Conservation (phyloP, 2,888 invertebrate genomes). For the Steromphala cineraria region DNA sequence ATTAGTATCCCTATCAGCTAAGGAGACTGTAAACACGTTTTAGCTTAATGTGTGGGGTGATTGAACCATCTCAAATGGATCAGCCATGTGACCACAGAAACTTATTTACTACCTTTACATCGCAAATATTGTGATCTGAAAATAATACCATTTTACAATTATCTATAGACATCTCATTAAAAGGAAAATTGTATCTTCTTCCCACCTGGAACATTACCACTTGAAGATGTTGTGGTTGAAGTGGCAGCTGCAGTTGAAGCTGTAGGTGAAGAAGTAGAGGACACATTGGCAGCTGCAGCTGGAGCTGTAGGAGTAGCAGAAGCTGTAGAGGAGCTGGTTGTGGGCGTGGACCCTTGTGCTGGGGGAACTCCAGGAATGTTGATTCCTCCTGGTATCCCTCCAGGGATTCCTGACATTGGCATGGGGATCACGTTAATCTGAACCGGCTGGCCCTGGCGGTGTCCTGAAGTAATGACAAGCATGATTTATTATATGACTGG, state of each 20-base stretch:
- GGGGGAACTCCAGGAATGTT: not conserved
- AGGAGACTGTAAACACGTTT: too few species aligned
- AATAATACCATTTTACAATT: too few species aligned
- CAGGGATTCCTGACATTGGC: not conserved
- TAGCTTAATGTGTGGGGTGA: too few species aligned
- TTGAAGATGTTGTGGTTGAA: not conserved
- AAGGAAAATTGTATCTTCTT: not conserved
- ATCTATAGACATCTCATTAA: too few species aligned
- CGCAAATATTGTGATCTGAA: too few species aligned
- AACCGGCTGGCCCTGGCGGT: constrained; percentile 37
- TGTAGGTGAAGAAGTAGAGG: not conserved
- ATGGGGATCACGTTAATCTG: constrained; percentile 40
- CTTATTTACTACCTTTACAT: too few species aligned
- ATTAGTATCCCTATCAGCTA: too few species aligned
- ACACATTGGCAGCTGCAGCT: not conserved
- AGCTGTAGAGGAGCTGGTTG: not conserved
- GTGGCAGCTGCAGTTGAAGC: not conserved
- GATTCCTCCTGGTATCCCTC: not conserved
- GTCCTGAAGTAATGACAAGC: constrained; percentile 25
- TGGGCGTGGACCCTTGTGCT: constrained; percentile 19
- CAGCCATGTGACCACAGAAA: too few species aligned
- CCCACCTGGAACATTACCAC: not conserved
- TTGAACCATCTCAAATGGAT: too few species aligned
- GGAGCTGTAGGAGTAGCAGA: not conserved
- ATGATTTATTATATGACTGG: too few species aligned